These are phyloP conservation scores for Heliconius cydno DNA, from an alignment of 2,888 invertebrate genomes.

Conservation along the genomic window DNA sequence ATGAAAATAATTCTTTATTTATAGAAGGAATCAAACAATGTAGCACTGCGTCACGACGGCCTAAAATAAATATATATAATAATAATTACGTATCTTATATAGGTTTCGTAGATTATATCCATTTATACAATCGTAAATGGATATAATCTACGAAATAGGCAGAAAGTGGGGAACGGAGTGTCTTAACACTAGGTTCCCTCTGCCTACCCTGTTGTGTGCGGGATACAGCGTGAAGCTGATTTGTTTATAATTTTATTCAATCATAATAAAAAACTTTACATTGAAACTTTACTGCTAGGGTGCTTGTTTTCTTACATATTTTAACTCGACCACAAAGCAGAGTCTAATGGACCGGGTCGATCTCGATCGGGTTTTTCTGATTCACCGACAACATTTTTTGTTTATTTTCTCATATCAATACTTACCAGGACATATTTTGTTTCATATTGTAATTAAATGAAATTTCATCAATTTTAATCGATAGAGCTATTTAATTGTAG, in stretches of 20 bases:
- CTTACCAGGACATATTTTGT: conserved; percentile 30
- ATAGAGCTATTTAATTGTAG: neutral
- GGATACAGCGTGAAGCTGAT: too few species aligned
- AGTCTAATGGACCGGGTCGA: conserved; percentile 70
- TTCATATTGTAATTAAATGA: neutral
- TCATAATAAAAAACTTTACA: neutral
- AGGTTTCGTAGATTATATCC: neutral
- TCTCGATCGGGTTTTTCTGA: conserved; percentile 67
- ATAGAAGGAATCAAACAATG: neutral
- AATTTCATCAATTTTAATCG: neutral
- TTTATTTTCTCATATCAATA: conserved; percentile 41
- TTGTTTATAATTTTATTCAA: neutral
- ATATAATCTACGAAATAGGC: too few species aligned
- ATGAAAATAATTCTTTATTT: neutral
- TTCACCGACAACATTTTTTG: conserved; percentile 51
- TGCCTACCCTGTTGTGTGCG: too few species aligned
- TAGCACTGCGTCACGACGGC: neutral
- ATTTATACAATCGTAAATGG: too few species aligned
- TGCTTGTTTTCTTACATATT: conserved; percentile 63
- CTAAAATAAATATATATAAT: neutral
- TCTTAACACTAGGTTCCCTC: too few species aligned
- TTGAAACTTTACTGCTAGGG: conserved; percentile 54
- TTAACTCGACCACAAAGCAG: conserved; percentile 64
- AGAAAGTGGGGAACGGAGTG: too few species aligned
- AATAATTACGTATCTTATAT: neutral